phyloP scores from a whole-genome alignment of 2,888 invertebrate species.

The Desoria tigrina region DNA sequence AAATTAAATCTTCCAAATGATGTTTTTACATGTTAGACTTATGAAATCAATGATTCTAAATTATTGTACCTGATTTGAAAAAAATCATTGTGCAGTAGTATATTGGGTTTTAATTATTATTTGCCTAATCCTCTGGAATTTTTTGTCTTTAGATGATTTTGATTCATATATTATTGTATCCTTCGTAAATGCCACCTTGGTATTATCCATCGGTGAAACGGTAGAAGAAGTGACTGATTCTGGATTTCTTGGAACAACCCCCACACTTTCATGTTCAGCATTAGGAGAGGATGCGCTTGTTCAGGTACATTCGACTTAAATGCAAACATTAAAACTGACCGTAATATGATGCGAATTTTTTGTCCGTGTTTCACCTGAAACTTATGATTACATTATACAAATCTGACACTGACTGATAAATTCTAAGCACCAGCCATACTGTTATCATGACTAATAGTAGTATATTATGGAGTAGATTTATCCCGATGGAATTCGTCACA shows the following conservation, averaged over 20 bases:
- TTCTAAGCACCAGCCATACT: neutral
- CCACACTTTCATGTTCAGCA: conserved; percentile 96
- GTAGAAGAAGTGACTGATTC: conserved; percentile 99
- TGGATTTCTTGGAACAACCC: conserved; percentile 97
- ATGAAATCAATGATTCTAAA: conserved; percentile 29
- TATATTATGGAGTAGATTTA: conserved; percentile 68
- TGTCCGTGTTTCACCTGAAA: conserved; percentile 54
- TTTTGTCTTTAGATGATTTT: conserved; percentile 79
- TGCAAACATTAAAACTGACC: conserved; percentile 54
- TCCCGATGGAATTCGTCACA: conserved; percentile 97
- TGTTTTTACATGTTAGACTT: conserved; percentile 53
- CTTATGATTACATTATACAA: conserved; percentile 49
- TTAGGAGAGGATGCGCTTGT: conserved; percentile 96
- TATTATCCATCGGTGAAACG: conserved; percentile 97
- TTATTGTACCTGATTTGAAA: neutral
- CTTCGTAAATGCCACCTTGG: conserved; percentile 97
- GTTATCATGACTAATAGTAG: neutral
- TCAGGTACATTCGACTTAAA: conserved; percentile 64
- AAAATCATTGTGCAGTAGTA: conserved; percentile 8
- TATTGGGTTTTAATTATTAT: neutral
- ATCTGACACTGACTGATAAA: conserved; percentile 36
- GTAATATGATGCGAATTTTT: conserved; percentile 48
- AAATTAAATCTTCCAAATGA: conserved; percentile 28
- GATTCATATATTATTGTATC: conserved; percentile 99
- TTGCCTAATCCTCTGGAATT: neutral